phyloP scores from a whole-genome alignment of 2,888 invertebrate species.

The Eupithecia subumbrata region DNA sequence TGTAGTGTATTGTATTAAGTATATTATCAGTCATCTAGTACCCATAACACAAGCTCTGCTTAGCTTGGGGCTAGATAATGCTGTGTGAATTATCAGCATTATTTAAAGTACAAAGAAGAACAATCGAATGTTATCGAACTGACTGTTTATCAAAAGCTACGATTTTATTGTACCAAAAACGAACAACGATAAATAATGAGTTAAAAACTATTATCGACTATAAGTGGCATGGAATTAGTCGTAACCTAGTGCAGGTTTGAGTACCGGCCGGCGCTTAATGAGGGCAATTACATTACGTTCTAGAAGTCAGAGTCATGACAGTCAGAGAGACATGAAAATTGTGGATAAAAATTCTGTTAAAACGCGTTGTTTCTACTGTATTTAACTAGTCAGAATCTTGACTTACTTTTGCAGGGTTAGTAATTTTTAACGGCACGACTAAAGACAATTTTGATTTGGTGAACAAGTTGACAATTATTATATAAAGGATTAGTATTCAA shows the following conservation, averaged over 20 bases:
- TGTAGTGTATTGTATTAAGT: too few relatives aligned
- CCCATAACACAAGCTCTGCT: too few relatives aligned
- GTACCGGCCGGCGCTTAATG: constrained; percentile 20
- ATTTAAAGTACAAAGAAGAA: neutral
- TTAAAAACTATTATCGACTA: constrained; percentile 21
- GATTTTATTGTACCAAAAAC: constrained; percentile 24
- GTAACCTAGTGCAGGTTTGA: constrained; percentile 13
- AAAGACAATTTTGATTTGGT: too few relatives aligned
- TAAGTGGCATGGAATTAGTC: constrained; percentile 8
- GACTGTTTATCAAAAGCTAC: constrained; percentile 9
- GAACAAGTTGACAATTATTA: too few relatives aligned
- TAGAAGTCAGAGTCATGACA: constrained; percentile 14
- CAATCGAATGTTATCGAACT: neutral
- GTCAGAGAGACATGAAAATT: constrained; percentile 29
- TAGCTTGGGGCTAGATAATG: too few relatives aligned
- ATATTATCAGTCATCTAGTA: too few relatives aligned
- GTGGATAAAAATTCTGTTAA: constrained; percentile 25
- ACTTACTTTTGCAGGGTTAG: neutral
- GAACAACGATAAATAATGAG: constrained; percentile 24
- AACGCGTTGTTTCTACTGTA: constrained; percentile 3
- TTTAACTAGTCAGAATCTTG: constrained; percentile 12
- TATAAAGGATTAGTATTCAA: neutral
- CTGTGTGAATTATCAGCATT: too few relatives aligned
- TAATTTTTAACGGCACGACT: neutral
- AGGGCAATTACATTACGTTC: constrained; percentile 22